phyloP scores from a whole-genome alignment of 2,888 invertebrate genomes.

The Drosophila nr. perissopoda region DNA sequence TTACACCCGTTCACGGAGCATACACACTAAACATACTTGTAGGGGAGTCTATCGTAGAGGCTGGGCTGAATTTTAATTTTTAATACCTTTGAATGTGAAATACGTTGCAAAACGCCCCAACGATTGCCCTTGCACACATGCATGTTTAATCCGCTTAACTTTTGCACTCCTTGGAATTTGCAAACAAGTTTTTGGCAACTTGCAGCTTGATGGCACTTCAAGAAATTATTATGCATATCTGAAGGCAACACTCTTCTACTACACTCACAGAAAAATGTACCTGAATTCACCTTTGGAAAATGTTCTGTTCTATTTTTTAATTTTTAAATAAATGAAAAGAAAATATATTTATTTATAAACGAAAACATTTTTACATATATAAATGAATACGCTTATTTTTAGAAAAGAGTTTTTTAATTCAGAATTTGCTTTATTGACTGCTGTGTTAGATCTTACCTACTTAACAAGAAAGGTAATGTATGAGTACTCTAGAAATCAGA shows the following conservation, averaged over 20 bases:
- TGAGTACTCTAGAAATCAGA: neutral
- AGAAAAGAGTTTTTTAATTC: neutral
- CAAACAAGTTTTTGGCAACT: neutral
- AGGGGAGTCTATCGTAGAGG: neutral
- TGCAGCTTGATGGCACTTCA: neutral
- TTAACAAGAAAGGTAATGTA: neutral
- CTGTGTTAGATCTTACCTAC: neutral
- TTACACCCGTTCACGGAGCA: constrained; percentile 6
- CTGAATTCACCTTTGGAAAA: neutral
- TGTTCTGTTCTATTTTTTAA: neutral
- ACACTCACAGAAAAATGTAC: neutral
- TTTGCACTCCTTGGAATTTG: neutral
- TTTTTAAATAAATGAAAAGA: neutral
- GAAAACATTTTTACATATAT: neutral
- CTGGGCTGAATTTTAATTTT: neutral
- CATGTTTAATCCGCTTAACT: constrained; percentile 7
- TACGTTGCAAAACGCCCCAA: neutral
- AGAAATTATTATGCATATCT: neutral
- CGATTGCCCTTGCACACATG: neutral
- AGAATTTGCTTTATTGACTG: neutral
- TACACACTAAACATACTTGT: neutral
- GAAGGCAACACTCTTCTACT: neutral
- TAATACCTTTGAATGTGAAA: neutral
- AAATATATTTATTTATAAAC: neutral
- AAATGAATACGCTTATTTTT: neutral